These are phyloP conservation scores for Amazona ochrocephala DNA, from an alignment of 2,797 vertebrate species.

Conservation along the genomic window DNA sequence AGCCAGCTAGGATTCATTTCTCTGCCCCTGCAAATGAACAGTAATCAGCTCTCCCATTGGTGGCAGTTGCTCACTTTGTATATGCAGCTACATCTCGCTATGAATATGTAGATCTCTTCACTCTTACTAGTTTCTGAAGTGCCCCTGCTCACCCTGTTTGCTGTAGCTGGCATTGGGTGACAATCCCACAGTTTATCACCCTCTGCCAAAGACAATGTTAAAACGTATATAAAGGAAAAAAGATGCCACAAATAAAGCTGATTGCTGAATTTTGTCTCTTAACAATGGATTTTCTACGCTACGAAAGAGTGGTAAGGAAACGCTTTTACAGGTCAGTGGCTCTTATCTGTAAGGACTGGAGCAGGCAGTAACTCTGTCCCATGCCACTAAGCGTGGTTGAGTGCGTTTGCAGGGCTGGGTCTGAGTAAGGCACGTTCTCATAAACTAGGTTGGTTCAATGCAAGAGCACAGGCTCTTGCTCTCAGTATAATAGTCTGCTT, in stretches of 20 bases:
- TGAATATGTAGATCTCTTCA: slow-evolving; percentile 5
- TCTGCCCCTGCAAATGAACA: background rate
- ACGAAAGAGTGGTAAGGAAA: background rate
- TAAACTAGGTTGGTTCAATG: background rate
- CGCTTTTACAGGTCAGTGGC: background rate
- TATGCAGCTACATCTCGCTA: background rate
- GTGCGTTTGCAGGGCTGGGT: background rate
- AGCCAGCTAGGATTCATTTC: slow-evolving; percentile 25
- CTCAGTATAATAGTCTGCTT: background rate
- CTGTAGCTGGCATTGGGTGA: background rate
- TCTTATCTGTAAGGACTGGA: background rate
- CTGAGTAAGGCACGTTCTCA: background rate
- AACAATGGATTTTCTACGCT: background rate
- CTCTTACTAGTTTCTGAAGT: background rate
- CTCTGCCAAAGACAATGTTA: background rate
- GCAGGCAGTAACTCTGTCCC: background rate
- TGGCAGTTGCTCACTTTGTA: background rate
- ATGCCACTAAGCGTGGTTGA: background rate
- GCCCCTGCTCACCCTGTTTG: background rate
- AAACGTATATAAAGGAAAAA: background rate
- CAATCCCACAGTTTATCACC: background rate
- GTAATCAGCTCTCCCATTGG: background rate
- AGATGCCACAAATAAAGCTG: background rate
- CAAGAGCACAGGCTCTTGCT: background rate
- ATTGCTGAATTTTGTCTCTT: background rate